A percentile compares a stretch with the other conserved stretches of the same genome.
phyloP scores from a whole-genome alignment of 2,888 invertebrate species.

The Chloroclysta siterata region DNA sequence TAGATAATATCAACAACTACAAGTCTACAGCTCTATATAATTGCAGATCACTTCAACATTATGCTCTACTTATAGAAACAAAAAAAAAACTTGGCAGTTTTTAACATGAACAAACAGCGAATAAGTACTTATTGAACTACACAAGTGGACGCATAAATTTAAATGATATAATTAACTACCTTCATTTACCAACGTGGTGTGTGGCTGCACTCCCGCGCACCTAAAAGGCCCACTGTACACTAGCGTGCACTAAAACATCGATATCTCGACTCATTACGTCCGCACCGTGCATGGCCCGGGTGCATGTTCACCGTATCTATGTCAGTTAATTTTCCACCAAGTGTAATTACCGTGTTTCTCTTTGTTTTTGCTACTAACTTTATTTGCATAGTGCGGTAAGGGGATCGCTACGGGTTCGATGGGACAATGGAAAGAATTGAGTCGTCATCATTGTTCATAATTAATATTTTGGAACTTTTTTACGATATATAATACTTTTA shows the following conservation, averaged over 20 bases:
- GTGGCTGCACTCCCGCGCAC: constrained; percentile 15
- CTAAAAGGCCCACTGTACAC: constrained; percentile 48
- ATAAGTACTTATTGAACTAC: neutral
- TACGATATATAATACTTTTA: too few relatives aligned
- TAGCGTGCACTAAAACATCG: constrained; percentile 66
- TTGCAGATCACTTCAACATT: too few relatives aligned
- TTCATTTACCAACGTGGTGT: constrained; percentile 17
- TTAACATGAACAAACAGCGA: too few relatives aligned
- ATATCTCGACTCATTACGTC: constrained; percentile 77
- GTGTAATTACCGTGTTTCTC: constrained; percentile 82
- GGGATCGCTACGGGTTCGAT: constrained; percentile 60
- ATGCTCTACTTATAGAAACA: too few relatives aligned
- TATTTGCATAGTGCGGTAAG: constrained; percentile 80
- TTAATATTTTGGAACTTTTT: neutral
- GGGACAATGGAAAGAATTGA: constrained; percentile 51
- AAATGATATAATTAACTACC: constrained; percentile 12
- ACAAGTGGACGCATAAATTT: constrained; percentile 11
- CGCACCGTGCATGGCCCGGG: constrained; percentile 58
- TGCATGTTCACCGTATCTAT: constrained; percentile 76
- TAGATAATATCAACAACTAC: too few relatives aligned
- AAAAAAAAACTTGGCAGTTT: too few relatives aligned
- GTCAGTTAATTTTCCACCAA: constrained; percentile 82
- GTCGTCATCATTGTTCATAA: constrained; percentile 36
- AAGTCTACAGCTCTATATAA: too few relatives aligned
- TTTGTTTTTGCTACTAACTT: constrained; percentile 84